Conservation (phyloP, 2,797 vertebrate species). For the Pantherophis alleghaniensis region DNA sequence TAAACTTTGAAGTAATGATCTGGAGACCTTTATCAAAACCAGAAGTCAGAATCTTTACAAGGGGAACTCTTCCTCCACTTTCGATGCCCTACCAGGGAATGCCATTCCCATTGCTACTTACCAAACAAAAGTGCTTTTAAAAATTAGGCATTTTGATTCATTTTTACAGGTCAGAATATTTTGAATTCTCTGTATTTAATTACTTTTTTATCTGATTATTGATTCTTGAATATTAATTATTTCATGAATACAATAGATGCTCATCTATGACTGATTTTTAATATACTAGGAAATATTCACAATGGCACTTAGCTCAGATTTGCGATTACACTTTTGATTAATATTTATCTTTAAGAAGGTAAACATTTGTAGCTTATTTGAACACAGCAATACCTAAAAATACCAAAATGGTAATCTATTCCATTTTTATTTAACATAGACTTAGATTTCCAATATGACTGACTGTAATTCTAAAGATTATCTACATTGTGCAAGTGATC, state of each 20-base stretch:
- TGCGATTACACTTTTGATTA: neutral
- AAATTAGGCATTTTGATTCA: neutral
- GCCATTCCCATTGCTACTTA: neutral
- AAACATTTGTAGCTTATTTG: neutral
- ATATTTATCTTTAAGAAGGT: neutral
- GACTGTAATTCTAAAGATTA: neutral
- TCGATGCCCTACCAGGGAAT: neutral
- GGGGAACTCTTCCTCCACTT: neutral
- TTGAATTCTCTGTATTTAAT: neutral
- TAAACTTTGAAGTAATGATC: neutral
- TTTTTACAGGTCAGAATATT: neutral
- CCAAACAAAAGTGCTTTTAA: neutral
- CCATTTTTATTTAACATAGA: neutral
- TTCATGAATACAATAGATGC: neutral
- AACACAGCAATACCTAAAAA: neutral
- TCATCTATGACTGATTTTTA: neutral
- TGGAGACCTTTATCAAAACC: neutral
- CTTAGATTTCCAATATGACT: neutral
- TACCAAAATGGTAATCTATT: neutral
- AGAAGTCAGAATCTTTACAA: neutral
- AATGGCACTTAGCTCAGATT: neutral
- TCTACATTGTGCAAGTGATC: neutral
- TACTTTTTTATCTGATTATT: neutral
- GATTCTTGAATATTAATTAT: neutral
- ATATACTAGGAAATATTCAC: neutral